Conservation (phyloP, 1,140 invertebrate genomes). For the Parasteatoda tepidariorum region DNA sequence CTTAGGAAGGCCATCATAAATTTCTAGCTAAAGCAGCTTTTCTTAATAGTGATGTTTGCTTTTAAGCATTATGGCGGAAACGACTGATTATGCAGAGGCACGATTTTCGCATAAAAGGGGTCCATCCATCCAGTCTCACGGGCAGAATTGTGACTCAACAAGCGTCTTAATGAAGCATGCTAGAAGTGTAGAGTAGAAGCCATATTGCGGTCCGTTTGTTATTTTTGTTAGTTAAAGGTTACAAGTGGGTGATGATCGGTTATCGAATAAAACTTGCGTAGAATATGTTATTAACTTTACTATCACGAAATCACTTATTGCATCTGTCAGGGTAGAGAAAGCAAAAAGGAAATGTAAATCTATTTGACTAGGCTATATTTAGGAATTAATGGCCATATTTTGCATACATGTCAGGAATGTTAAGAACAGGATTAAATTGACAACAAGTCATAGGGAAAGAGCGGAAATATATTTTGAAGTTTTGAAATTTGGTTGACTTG, state of each 20-base stretch:
- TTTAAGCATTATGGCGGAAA: neutral
- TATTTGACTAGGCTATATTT: too few relatives aligned
- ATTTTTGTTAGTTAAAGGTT: neutral
- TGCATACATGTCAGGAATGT: too few relatives aligned
- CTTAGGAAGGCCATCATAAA: conserved; percentile 1
- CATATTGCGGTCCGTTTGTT: neutral
- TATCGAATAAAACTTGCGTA: neutral
- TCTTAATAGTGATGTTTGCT: conserved; percentile 28
- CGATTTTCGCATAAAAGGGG: conserved; percentile 29
- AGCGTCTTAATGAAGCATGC: conserved; percentile 11
- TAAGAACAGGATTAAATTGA: too few relatives aligned
- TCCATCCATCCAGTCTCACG: conserved; percentile 1
- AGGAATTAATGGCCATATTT: too few relatives aligned
- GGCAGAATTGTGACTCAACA: neutral
- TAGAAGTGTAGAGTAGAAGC: neutral
- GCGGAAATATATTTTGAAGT: too few relatives aligned
- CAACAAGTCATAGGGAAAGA: too few relatives aligned
- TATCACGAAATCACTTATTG: neutral
- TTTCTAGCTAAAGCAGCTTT: conserved; percentile 12
- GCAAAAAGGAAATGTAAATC: neutral
- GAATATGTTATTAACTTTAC: neutral
- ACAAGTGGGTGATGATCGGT: neutral
- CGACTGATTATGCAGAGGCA: conserved; percentile 24
- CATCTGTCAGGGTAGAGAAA: neutral
- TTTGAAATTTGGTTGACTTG: too few relatives aligned